Evolutionary conservation across 2,888 invertebrate genomes (phyloP), one percentile per base, ranked within the genome.

Genomic region (Catotricha subobsoleta): DNA sequence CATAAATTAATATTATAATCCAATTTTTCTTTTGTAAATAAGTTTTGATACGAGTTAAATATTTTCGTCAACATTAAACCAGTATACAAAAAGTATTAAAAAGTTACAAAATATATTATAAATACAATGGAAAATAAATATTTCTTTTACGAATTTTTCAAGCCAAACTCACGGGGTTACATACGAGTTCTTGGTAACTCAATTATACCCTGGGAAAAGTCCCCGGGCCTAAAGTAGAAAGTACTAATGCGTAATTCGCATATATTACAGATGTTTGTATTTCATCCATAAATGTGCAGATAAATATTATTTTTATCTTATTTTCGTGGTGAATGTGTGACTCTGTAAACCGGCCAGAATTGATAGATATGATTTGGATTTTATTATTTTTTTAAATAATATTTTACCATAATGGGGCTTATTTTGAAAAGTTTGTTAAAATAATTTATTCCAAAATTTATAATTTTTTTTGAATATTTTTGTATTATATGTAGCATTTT

Each of bases 151-250:
- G 40, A 35, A 20, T 57, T 53, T 59, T 56, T 49, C 56, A 53
- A 53, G 54, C 57, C 55, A 56, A 56, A 60, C 56, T 59, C 52
- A 60, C 60, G 58, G 60, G 60, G 60, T 54, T 46, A 57, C 59
- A 54, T 43, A 56, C 62, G 62, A 57, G 60, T 52, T 61, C 60
- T 42, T 56, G 45, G 60, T 60, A 43, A 33, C 40, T 43, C 43
- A 27, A 10, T n/a, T n/a, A 12, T 25, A 53, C 60, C 60, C 60
- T 61, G 60, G 60, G 60, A 52, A 61, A 61, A 61, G 60, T 61
- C 60, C 59, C 60, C 59, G 60, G 60, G 60, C 55, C 57, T 52
- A 58, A 48, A 58, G 54, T 58, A 60, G 60, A 60, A 60, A 61
- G 60, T 61, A 55, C 55, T 56, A 53, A 56, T 59, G 58, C 27